Conservation (phyloP, 2,797 vertebrate genomes). For the Helarctos malayanus region DNA sequence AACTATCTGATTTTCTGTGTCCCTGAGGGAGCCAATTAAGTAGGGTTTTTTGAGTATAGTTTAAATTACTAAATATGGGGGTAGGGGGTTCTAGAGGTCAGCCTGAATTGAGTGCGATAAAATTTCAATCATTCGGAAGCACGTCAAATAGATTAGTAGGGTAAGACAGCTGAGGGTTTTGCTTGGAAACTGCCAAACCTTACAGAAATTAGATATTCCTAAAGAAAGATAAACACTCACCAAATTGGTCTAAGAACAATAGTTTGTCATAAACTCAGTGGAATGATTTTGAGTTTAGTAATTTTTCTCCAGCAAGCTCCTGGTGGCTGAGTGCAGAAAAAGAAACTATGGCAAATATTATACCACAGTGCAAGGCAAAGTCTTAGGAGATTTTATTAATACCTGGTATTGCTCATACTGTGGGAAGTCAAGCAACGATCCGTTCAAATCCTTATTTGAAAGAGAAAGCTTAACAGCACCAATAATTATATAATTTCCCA, state of each 20-base stretch:
- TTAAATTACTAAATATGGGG: not conserved
- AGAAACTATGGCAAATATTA: not conserved
- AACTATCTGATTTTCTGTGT: not conserved
- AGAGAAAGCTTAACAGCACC: not conserved
- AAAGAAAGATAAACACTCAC: not conserved
- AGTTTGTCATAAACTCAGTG: not conserved
- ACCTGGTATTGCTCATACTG: not conserved
- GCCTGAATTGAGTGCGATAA: not conserved
- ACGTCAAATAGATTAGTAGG: not conserved
- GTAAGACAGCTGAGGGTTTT: slow-evolving; percentile 13
- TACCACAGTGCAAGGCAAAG: not conserved
- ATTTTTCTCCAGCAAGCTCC: slow-evolving; percentile 28
- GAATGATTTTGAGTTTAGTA: not conserved
- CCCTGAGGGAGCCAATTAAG: not conserved
- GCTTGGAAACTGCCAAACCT: not conserved
- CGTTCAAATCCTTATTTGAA: slow-evolving; percentile 29
- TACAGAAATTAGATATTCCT: slow-evolving; percentile 33
- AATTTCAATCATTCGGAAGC: slow-evolving; percentile 29
- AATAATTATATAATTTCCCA: not conserved
- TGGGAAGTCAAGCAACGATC: not conserved
- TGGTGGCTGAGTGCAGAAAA: not conserved
- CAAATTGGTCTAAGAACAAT: slow-evolving; percentile 12
- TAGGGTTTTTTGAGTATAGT: not conserved
- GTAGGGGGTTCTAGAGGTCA: not conserved
- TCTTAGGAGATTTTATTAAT: not conserved